Evolutionary conservation across 2,888 invertebrate species (phyloP).

Genomic region (Schizotus pectinicornis): DNA sequence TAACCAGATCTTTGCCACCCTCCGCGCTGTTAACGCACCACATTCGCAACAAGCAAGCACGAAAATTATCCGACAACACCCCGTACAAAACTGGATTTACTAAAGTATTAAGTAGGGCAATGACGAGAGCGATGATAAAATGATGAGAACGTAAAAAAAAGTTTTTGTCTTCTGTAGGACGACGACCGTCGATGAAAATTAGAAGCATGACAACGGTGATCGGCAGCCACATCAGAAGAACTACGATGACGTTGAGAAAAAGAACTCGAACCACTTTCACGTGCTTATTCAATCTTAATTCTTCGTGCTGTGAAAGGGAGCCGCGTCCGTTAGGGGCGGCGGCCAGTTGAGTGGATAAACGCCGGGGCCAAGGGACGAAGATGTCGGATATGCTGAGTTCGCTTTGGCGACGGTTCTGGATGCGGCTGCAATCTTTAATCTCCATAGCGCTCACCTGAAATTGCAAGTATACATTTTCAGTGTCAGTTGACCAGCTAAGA

Average conservation of each 20-base stretch:
- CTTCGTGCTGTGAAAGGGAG: slow-evolving; percentile 61
- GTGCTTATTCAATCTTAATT: slow-evolving; percentile 62
- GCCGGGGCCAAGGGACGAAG: slow-evolving; percentile 60
- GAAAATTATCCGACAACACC: slow-evolving; percentile 63
- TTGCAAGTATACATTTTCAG: background rate
- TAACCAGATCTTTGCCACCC: slow-evolving; percentile 39
- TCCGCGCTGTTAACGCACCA: slow-evolving; percentile 45
- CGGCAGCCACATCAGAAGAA: slow-evolving; percentile 66
- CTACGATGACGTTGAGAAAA: slow-evolving; percentile 62
- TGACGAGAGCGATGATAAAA: slow-evolving; percentile 60
- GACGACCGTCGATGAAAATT: slow-evolving; percentile 62
- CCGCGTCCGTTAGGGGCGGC: slow-evolving; percentile 50
- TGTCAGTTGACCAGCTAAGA: too few species aligned
- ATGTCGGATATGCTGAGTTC: slow-evolving; percentile 61
- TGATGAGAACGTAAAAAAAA: slow-evolving; percentile 63
- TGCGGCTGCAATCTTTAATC: slow-evolving; percentile 39
- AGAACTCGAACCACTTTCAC: slow-evolving; percentile 62
- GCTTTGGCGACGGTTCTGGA: slow-evolving; percentile 55
- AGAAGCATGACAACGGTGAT: slow-evolving; percentile 63
- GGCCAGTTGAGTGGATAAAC: slow-evolving; percentile 54
- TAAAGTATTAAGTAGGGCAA: slow-evolving; percentile 63
- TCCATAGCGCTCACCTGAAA: slow-evolving; percentile 42
- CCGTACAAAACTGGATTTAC: slow-evolving; percentile 65
- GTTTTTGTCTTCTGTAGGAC: slow-evolving; percentile 59
- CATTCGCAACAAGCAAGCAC: slow-evolving; percentile 57